Evolutionary conservation across 2,113 vertebrate genomes (phyloP).

Genomic region (Synchiropus splendidus): DNA sequence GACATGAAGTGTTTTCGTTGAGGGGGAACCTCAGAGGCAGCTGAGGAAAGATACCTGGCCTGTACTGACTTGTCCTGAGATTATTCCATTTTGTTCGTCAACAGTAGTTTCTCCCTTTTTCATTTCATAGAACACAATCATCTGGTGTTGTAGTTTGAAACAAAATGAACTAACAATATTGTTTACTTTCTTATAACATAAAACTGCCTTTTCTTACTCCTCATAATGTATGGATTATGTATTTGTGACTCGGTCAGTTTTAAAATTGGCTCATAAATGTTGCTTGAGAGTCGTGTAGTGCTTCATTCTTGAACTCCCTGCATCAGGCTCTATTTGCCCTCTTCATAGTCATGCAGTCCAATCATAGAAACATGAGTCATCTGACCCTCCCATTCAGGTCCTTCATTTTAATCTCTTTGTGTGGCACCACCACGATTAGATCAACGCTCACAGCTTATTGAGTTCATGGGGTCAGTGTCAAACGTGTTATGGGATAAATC

Average conservation of each 20-base stretch:
- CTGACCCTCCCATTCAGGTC: conserved; percentile 49
- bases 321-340: conserved; percentile 49
- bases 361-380: conserved; percentile 67
- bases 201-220: too few species aligned
- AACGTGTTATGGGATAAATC: conserved; percentile 23
- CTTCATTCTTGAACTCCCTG: conserved; percentile 35
- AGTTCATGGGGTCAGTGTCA: conserved; percentile 29
- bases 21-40: conserved; percentile 14
- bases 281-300: conserved; percentile 21
- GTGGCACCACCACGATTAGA: conserved; percentile 35
- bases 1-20: conserved; percentile 41
- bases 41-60: conserved; percentile 36
- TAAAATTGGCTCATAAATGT: too few species aligned
- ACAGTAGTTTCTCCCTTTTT: conserved; percentile 45
- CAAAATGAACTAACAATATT: too few species aligned
- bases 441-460: conserved; percentile 23
- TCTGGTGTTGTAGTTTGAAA: too few species aligned
- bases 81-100: conserved; percentile 47
- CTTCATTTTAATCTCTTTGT: conserved; percentile 53
- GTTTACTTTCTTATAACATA: too few species aligned
- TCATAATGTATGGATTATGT: too few species aligned
- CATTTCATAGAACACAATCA: too few species aligned
- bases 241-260: too few species aligned
- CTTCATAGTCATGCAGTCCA: conserved; percentile 53
- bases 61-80: conserved; percentile 57